Conservation (phyloP, 2,888 invertebrate species). For the Drosophila meridionalis region DNA sequence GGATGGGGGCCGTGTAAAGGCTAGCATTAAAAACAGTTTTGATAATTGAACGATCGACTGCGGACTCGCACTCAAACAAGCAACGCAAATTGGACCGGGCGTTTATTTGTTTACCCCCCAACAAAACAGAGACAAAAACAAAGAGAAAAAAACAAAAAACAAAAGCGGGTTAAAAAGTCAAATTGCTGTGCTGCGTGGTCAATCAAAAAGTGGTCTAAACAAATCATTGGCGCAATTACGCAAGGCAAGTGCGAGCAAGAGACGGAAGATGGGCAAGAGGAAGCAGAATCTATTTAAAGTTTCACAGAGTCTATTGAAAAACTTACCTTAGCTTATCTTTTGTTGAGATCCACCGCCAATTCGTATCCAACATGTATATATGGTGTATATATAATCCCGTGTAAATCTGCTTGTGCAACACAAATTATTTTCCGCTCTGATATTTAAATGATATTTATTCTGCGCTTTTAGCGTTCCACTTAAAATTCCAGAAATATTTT, state of each 20-base stretch:
- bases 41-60: slow-evolving; percentile 76
- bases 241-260: slow-evolving; percentile 32
- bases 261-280: slow-evolving; percentile 1
- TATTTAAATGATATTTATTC: slow-evolving; percentile 39
- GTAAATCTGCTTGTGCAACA: slow-evolving; percentile 49
- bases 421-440: slow-evolving; percentile 16
- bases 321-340: slow-evolving; percentile 47
- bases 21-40: slow-evolving; percentile 40
- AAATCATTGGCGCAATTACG: slow-evolving; percentile 74
- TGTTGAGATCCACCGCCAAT: slow-evolving; percentile 40
- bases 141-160: neutral
- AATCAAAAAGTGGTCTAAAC: slow-evolving; percentile 77
- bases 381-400: slow-evolving; percentile 10
- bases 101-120: slow-evolving; percentile 53
- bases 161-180: slow-evolving; percentile 66
- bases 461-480: slow-evolving; percentile 60
- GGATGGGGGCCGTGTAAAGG: slow-evolving; percentile 17
- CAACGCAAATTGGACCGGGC: slow-evolving; percentile 50
- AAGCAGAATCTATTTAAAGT: slow-evolving; percentile 16
- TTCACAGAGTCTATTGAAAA: slow-evolving; percentile 14
- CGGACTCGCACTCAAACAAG: slow-evolving; percentile 19
- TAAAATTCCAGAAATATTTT: slow-evolving; percentile 70
- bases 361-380: slow-evolving; percentile 28
- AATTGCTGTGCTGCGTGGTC: slow-evolving; percentile 63
- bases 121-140: neutral